Percentiles rank a stretch among this genome's conserved stretches.
These are phyloP conservation scores for Epinotia bilunana DNA, from an alignment of 2,888 invertebrate genomes.

Conservation along the genomic window DNA sequence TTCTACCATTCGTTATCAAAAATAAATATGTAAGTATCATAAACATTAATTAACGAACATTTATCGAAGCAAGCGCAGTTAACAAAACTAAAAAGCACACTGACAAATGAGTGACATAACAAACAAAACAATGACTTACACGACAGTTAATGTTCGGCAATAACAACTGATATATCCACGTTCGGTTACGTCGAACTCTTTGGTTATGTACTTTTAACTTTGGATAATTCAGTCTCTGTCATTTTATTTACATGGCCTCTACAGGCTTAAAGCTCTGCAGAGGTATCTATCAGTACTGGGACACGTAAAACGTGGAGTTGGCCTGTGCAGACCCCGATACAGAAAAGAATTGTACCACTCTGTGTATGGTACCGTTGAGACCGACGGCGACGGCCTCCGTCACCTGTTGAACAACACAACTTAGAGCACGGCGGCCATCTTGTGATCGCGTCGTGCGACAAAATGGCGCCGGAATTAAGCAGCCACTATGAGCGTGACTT, in stretches of 20 bases:
- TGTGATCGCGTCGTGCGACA: constrained; percentile 52
- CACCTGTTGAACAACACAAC: constrained; percentile 85
- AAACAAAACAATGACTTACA: constrained; percentile 84
- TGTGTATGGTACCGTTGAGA: constrained; percentile 86
- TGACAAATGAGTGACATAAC: constrained; percentile 82
- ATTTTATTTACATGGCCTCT: constrained; percentile 78
- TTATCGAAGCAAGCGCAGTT: constrained; percentile 78
- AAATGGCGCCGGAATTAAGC: constrained; percentile 51
- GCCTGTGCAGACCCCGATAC: constrained; percentile 85
- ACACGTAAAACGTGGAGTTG: constrained; percentile 87
- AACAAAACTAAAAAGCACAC: constrained; percentile 79
- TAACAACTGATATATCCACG: constrained; percentile 77
- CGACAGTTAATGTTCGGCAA: constrained; percentile 79
- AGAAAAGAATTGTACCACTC: constrained; percentile 87
- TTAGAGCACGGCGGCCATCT: constrained; percentile 75
- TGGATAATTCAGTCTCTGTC: constrained; percentile 82
- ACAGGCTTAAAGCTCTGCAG: constrained; percentile 64
- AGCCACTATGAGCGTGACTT: constrained; percentile 39
- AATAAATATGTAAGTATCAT: constrained; percentile 43
- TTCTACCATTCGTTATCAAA: constrained; percentile 44
- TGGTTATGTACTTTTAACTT: constrained; percentile 72
- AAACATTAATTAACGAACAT: constrained; percentile 52
- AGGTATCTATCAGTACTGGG: constrained; percentile 81
- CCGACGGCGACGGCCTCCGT: constrained; percentile 85
- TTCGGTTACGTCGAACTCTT: constrained; percentile 68